Percentiles rank a stretch among this genome's conserved stretches.
Evolutionary conservation across 2,797 vertebrate species (phyloP).

Genomic region (Hybognathus amarus): DNA sequence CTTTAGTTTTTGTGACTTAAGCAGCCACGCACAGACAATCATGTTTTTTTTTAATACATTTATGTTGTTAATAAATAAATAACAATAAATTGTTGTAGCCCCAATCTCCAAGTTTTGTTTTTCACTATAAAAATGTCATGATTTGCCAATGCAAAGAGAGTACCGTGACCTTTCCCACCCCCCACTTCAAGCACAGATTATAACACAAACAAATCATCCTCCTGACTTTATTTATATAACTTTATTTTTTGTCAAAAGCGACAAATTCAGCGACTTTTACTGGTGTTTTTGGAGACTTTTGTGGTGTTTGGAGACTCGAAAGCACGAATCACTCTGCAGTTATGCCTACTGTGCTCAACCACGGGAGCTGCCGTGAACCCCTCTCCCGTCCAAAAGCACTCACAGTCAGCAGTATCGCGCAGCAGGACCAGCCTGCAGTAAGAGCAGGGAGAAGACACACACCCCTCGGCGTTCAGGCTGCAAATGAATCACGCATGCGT

Average conservation of each 20-base stretch:
- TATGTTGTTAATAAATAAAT: neutral
- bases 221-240: too few relatives aligned
- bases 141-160: too few relatives aligned
- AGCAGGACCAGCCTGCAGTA: neutral
- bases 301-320: slow-evolving; percentile 1
- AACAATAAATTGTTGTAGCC: neutral
- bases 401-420: neutral
- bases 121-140: too few relatives aligned
- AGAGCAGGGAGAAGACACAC: neutral
- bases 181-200: too few relatives aligned
- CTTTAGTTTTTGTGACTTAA: too few relatives aligned
- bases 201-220: neutral
- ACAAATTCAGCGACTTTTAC: neutral
- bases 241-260: neutral
- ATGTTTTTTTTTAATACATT: too few relatives aligned
- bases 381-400: slow-evolving; percentile 1
- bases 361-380: neutral
- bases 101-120: neutral
- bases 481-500: too few relatives aligned
- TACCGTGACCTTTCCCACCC: too few relatives aligned
- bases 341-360: neutral
- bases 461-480: too few relatives aligned
- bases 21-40: too few relatives aligned
- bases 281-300: neutral
- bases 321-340: neutral